Percentiles rank a stretch among this genome's conserved stretches.
These are phyloP conservation scores for Psococerastis gibbosa DNA, from an alignment of 2,888 invertebrate species.

Conservation along the genomic window DNA sequence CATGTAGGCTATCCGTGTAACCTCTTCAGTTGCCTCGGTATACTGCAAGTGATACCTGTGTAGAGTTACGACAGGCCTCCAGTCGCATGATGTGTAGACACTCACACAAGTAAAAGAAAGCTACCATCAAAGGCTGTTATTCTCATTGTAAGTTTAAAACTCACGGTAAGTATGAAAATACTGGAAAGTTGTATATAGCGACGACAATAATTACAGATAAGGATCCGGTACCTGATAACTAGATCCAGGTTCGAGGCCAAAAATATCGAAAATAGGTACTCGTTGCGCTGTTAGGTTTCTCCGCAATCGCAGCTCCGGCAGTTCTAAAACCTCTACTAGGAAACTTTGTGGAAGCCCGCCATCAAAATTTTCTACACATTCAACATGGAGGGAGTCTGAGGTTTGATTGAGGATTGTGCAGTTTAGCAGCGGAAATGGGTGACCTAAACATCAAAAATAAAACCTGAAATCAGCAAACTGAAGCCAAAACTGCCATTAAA, in stretches of 20 bases:
- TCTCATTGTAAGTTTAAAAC: no score
- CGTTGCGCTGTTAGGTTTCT: conserved; percentile 42
- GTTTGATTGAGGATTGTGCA: conserved; percentile 81
- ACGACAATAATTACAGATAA: no score
- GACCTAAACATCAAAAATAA: conserved; percentile 44
- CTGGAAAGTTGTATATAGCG: no score
- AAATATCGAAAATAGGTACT: conserved; percentile 45
- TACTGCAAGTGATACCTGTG: no score
- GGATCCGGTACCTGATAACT: conserved; percentile 42
- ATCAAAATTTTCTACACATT: conserved; percentile 73
- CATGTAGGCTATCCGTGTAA: no score
- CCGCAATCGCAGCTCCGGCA: conserved; percentile 42
- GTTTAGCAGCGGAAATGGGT: conserved; percentile 72
- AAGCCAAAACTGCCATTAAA: conserved; percentile 19
- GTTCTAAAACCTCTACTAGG: conserved; percentile 57
- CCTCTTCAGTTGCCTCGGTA: no score
- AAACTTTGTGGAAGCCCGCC: conserved; percentile 76
- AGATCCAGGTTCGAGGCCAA: conserved; percentile 43
- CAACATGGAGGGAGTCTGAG: conserved; percentile 57
- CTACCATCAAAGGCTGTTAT: no score
- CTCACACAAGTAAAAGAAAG: no score
- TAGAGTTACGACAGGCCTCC: no score
- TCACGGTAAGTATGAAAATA: no score
- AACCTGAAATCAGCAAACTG: conserved; percentile 27
- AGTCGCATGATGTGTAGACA: no score